Evolutionary conservation across 2,888 invertebrate species (phyloP), one percentile per base, ranked within the genome.

Genomic region (Agonopterix arenella): DNA sequence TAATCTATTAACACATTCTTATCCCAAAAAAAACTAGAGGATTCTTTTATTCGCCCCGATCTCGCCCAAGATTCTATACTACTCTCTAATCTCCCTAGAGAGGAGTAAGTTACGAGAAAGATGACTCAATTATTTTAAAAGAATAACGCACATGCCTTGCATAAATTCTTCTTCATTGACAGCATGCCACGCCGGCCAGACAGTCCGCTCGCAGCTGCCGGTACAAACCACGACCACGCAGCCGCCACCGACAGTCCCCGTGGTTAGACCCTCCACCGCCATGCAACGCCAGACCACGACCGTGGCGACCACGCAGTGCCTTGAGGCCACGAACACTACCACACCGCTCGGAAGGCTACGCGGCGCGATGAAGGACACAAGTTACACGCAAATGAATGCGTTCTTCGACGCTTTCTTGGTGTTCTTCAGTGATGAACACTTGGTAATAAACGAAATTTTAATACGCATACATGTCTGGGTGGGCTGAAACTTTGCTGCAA

Each of bases 401-500:
- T 67, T 69, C 49, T 75, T 94, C 8, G 92, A 95, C 64, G 96
- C 94, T 1, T 95, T 95, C 62, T 90, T 96, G 49, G 83, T 96
- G 48, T 94, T 95, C 47, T 93, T 93, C 48, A 93, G 92, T 53
- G 96, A 96, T 71, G 95, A 95, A 65, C 96, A 96, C 84, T 93
- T 94, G 91, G 94, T 94, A 18, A 28, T 28, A 5, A 28, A 5
- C 28, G 2, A 1, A 2, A 13, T 13, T 13, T 13, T 13, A 13
- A 13, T 13, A 13, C 1, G 13, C 13, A 13, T 13, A 13, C 13
- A 2, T 13, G 13, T 13, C 13, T 13, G 13, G 13, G 13, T 13
- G 1, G 13, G 1, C 13, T 2, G 2, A 13, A 13, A 13, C 13
- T 2, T 13, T 13, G 13, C 13, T 13, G 13, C 13, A 13, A 13